Conservation (phyloP, 30 jellyfish, hydroid and myxozoan species). For the Aurelia sp. region DNA sequence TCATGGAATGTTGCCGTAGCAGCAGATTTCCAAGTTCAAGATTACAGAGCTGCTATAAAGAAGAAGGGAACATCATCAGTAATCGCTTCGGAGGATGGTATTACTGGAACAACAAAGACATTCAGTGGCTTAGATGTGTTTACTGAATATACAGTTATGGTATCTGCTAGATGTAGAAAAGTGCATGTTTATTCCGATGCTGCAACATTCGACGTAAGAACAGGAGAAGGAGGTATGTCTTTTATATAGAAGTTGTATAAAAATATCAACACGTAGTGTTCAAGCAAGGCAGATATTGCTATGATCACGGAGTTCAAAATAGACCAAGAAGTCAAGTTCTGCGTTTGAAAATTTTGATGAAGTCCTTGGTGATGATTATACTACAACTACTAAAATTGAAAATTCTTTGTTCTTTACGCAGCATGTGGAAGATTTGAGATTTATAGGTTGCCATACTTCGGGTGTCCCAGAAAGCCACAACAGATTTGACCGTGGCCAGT, state of each 20-base stretch:
- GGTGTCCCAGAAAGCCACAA: too few species aligned
- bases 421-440: too few species aligned
- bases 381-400: too few species aligned
- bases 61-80: constrained; percentile 5
- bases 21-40: constrained; percentile 26
- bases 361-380: too few species aligned
- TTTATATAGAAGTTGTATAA: background rate
- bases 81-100: background rate
- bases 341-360: too few species aligned
- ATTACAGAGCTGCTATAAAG: constrained; percentile 36
- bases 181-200: constrained; percentile 18
- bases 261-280: too few species aligned
- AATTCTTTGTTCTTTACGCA: too few species aligned
- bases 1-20: constrained; percentile 38
- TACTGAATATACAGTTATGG: constrained; percentile 50
- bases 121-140: constrained; percentile 28
- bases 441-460: too few species aligned
- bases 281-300: too few species aligned
- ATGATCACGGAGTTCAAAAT: background rate
- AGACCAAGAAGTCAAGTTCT: too few species aligned
- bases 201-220: constrained; percentile 34
- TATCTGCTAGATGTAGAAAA: constrained; percentile 26
- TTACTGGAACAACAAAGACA: constrained; percentile 11
- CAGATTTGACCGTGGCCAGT: too few species aligned
- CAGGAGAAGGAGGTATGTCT: constrained; percentile 64